Evolutionary conservation across 2,888 invertebrate species (phyloP).

Genomic region (Globia sparganii): DNA sequence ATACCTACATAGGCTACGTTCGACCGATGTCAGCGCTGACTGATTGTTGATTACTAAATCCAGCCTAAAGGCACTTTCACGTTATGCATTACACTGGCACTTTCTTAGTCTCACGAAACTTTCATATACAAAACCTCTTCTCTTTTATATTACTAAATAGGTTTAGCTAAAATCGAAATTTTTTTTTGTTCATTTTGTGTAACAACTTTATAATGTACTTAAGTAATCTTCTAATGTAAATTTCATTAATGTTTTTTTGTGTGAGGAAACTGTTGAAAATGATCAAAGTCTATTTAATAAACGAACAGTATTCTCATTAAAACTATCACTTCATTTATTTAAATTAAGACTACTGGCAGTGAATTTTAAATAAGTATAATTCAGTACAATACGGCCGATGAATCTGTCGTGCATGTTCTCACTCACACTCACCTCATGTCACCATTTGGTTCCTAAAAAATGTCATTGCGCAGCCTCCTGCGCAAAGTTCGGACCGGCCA

Average conservation of each 20-base stretch:
- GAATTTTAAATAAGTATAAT: slow-evolving; percentile 4
- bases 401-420: neutral
- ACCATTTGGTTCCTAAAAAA: neutral
- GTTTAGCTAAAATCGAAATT: neutral
- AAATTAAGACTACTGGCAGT: slow-evolving; percentile 28
- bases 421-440: neutral
- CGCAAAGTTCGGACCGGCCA: neutral
- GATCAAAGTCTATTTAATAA: neutral
- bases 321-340: neutral
- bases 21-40: neutral
- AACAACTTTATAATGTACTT: neutral
- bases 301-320: neutral
- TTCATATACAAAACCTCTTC: slow-evolving; percentile 1
- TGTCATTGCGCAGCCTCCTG: neutral
- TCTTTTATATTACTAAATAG: slow-evolving; percentile 1
- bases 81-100: slow-evolving; percentile 25
- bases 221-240: neutral
- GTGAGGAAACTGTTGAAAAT: neutral
- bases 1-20: too few species aligned
- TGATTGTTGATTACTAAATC: neutral
- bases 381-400: neutral
- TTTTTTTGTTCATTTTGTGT: neutral
- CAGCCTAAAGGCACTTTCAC: slow-evolving; percentile 31
- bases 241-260: neutral
- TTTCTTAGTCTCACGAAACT: slow-evolving; percentile 33